These are phyloP conservation scores for Poecilia picta DNA, from an alignment of 2,797 vertebrate species.

Conservation along the genomic window DNA sequence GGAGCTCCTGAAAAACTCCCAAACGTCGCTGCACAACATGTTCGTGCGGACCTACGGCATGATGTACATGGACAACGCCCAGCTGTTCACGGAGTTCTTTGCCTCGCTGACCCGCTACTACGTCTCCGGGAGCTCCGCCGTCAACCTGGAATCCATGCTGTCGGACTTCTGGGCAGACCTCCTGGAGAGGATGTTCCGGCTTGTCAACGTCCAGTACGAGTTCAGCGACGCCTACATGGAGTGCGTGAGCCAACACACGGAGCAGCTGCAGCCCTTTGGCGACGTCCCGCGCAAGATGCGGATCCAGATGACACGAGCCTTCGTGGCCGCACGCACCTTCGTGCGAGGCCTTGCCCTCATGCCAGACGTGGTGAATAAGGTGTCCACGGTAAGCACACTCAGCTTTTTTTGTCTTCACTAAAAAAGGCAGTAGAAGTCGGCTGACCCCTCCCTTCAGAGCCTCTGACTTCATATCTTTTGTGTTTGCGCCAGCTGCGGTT, in stretches of 20 bases:
- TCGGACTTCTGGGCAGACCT: conserved; percentile 94
- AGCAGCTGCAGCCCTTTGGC: conserved; percentile 95
- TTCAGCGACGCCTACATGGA: conserved; percentile 94
- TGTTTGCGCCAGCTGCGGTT: conserved; percentile 24
- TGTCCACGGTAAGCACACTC: conserved; percentile 85
- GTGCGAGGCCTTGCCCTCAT: conserved; percentile 89
- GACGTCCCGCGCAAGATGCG: conserved; percentile 94
- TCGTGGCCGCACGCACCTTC: conserved; percentile 92
- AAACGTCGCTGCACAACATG: conserved; percentile 92
- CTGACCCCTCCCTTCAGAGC: conserved; percentile 3
- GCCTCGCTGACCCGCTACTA: conserved; percentile 90
- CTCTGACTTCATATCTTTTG: conserved; percentile 37
- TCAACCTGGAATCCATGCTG: conserved; percentile 94
- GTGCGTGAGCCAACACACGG: conserved; percentile 93
- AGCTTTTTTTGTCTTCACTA: conserved; percentile 1
- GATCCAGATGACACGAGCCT: conserved; percentile 90
- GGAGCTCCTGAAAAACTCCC: conserved; percentile 91
- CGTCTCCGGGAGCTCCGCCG: conserved; percentile 72
- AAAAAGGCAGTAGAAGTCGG: conserved; percentile 1
- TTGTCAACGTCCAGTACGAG: conserved; percentile 95
- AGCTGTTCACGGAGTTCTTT: conserved; percentile 96
- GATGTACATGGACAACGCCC: conserved; percentile 93
- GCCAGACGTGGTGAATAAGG: conserved; percentile 88
- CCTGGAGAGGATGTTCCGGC: conserved; percentile 94
- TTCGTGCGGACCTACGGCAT: conserved; percentile 94